Base-by-base conservation (phyloP, 1,140 invertebrate genomes). In the Drosophila santomea region DNA sequence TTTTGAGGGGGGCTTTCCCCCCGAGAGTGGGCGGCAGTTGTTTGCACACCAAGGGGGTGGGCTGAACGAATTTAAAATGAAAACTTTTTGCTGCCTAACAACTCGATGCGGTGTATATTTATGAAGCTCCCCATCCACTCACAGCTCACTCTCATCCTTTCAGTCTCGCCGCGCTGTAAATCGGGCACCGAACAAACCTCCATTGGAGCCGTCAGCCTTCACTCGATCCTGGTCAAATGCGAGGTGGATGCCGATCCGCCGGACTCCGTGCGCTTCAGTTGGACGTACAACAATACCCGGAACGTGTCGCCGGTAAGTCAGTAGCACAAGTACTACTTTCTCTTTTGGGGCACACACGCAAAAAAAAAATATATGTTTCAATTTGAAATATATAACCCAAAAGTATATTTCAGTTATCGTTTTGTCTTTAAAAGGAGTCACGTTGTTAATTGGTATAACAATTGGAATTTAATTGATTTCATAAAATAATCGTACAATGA, bases 221-320 rank as follows among this genome's bases (percentile, higher is more conserved):
- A 96, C 78, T 93, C 92, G 62, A 94, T 95, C 78, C 93, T 92
- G 90, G 94, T 95, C 74, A 94, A 95, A 45, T 98, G 97, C 91
- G 96, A 97, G 74, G 96, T 98, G n/a, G 95, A 96, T 50, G 96
- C 97, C 1, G 93, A 95, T 72, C 97, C 97, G 4, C 95, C 97
- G 0, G 94, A 96, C 43, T 96, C 97, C 20, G 93, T 96, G 32
- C 93, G 94, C 74, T 97, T 96, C 88, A 96, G 95, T 51, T 97
- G 96, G 96, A 96, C 96, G 7, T 96, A 96, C 91, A 97, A 96
- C 92, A 95, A 95, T 17, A 96, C 95, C 50, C 94, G 94, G 66
- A 96, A 96, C 79, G 96, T 96, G 36, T 93, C 95, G 45, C 95
- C 95, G 44, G 94, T 95, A 79, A 92, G 93, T 93, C 54, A 52